phyloP scores from a whole-genome alignment of 1,140 invertebrate species.

The Ceratina japonica region DNA sequence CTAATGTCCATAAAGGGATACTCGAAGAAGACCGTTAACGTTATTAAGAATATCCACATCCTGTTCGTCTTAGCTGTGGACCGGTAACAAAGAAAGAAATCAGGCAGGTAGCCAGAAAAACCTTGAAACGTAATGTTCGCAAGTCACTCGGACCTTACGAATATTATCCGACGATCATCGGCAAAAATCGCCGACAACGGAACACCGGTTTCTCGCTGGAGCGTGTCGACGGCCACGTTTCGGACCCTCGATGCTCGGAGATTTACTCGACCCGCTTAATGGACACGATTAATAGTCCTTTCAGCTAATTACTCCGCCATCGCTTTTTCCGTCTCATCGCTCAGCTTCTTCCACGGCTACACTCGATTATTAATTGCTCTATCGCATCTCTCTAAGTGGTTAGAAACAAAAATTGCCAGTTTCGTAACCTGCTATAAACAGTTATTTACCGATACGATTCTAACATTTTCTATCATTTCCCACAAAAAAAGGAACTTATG shows the following conservation, averaged over 20 bases:
- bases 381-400: neutral
- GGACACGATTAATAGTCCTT: conserved; percentile 41
- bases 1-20: conserved; percentile 57
- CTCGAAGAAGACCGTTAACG: conserved; percentile 51
- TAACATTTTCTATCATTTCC: too few species aligned
- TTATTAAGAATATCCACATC: conserved; percentile 61
- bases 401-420: too few species aligned
- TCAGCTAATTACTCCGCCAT: conserved; percentile 26
- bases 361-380: conserved; percentile 18
- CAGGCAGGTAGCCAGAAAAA: neutral
- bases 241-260: neutral
- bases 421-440: too few species aligned
- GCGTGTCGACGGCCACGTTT: conserved; percentile 12
- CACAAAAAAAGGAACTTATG: too few species aligned
- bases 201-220: conserved; percentile 22
- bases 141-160: neutral
- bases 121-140: conserved; percentile 37
- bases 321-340: neutral
- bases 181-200: conserved; percentile 18
- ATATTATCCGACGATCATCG: neutral
- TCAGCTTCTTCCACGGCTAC: neutral
- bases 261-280: conserved; percentile 17
- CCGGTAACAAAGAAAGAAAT: neutral
- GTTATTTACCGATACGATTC: too few species aligned
- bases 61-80: conserved; percentile 27